Evolutionary conservation across 2,797 vertebrate genomes (phyloP).

Genomic region (Clarias platycephalus): DNA sequence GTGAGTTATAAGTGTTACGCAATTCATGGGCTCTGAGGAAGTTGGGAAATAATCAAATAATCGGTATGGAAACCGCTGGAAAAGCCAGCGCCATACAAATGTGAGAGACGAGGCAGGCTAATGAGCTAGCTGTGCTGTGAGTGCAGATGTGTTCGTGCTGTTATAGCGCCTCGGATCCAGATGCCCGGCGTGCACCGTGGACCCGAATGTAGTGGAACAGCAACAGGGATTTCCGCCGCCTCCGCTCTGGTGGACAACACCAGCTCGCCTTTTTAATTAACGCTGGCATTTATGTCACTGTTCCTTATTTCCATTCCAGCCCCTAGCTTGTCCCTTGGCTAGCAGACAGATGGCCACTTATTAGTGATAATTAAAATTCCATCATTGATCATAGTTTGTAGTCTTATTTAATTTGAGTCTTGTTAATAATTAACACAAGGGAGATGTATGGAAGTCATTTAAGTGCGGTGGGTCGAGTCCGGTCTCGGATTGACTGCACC

Average conservation of each 20-base stretch:
- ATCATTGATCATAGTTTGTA: conserved; percentile 79
- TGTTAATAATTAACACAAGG: conserved; percentile 74
- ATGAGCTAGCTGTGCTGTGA: conserved; percentile 37
- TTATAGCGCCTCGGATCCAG: conserved; percentile 7
- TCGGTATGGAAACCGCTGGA: no score
- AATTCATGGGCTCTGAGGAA: neutral
- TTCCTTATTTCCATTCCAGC: conserved; percentile 52
- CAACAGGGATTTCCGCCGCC: conserved; percentile 25
- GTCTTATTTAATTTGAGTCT: conserved; percentile 76
- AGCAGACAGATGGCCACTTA: conserved; percentile 84
- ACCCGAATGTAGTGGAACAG: neutral
- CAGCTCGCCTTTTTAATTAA: conserved; percentile 70
- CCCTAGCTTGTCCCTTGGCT: conserved; percentile 67
- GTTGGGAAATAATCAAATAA: neutral
- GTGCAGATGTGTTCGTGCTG: conserved; percentile 21
- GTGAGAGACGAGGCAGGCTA: conserved; percentile 32
- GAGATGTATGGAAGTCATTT: conserved; percentile 67
- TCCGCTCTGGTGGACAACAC: conserved; percentile 36
- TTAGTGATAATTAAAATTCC: conserved; percentile 82
- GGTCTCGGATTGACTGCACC: conserved; percentile 55
- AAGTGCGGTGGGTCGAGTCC: conserved; percentile 60
- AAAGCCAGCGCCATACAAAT: neutral
- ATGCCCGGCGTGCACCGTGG: conserved; percentile 17
- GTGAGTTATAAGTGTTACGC: neutral
- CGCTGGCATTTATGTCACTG: conserved; percentile 53